Conservation (phyloP, 2,797 vertebrate genomes). For the Lophius americanus region DNA sequence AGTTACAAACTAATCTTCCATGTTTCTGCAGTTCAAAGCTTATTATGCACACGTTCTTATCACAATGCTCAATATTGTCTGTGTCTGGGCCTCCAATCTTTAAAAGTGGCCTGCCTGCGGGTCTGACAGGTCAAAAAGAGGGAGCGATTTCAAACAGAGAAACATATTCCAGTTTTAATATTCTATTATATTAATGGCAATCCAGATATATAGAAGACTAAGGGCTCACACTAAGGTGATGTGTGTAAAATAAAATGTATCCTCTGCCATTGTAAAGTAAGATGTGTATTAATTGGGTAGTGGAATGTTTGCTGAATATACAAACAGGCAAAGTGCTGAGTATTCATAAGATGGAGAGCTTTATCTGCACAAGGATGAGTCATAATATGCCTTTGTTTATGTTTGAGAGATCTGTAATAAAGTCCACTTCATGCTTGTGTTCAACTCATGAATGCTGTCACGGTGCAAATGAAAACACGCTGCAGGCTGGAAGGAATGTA, state of each 20-base stretch:
- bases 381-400: slow-evolving; percentile 41
- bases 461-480: slow-evolving; percentile 1
- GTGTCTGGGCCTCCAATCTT: neutral
- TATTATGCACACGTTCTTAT: neutral
- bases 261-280: slow-evolving; percentile 1
- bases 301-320: slow-evolving; percentile 36
- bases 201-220: neutral
- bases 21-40: neutral
- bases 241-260: slow-evolving; percentile 1
- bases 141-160: neutral
- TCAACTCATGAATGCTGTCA: slow-evolving; percentile 5
- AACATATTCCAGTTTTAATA: neutral
- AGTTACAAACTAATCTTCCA: slow-evolving; percentile 2
- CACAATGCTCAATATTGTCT: neutral
- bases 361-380: slow-evolving; percentile 32
- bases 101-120: slow-evolving; percentile 4
- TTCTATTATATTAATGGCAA: neutral
- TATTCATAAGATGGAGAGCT: slow-evolving; percentile 20
- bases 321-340: slow-evolving; percentile 27
- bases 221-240: slow-evolving; percentile 21
- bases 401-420: slow-evolving; percentile 25
- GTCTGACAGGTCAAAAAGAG: slow-evolving; percentile 1
- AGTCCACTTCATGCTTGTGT: slow-evolving; percentile 17
- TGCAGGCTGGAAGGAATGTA: slow-evolving; percentile 1
- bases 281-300: slow-evolving; percentile 27